Conservation (phyloP, 2,888 invertebrate species). For the Phytoseiulus persimilis region DNA sequence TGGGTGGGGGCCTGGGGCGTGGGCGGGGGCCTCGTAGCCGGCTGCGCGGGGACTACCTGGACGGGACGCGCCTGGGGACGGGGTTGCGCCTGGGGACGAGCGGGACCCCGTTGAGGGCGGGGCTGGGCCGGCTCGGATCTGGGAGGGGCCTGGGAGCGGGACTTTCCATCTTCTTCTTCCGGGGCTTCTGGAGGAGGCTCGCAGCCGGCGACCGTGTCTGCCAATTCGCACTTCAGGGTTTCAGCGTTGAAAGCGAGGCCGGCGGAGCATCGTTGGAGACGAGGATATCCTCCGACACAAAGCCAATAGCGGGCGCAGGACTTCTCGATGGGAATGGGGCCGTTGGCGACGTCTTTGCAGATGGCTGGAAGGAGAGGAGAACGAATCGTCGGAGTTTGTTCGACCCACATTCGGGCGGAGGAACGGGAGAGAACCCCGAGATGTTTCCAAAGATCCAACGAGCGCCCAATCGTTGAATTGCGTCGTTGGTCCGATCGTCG, state of each 20-base stretch:
- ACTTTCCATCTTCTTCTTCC: conserved; percentile 41
- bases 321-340: conserved; percentile 79
- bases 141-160: conserved; percentile 14
- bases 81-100: conserved; percentile 8
- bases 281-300: conserved; percentile 84
- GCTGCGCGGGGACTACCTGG: neutral
- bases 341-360: conserved; percentile 81
- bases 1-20: neutral
- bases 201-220: conserved; percentile 45
- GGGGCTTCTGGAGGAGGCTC: conserved; percentile 45
- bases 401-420: neutral
- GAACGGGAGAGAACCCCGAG: too few relatives aligned
- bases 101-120: neutral
- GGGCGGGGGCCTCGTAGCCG: neutral
- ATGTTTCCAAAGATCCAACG: too few relatives aligned
- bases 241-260: conserved; percentile 46
- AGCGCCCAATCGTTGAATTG: too few relatives aligned
- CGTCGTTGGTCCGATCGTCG: too few relatives aligned
- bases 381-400: conserved; percentile 35
- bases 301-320: conserved; percentile 91
- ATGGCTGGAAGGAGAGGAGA: conserved; percentile 58
- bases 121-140: neutral
- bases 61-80: neutral
- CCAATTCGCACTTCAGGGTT: conserved; percentile 45
- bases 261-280: conserved; percentile 65